Conservation (phyloP, 2,888 invertebrate genomes). For the Phymatocera aterrima region DNA sequence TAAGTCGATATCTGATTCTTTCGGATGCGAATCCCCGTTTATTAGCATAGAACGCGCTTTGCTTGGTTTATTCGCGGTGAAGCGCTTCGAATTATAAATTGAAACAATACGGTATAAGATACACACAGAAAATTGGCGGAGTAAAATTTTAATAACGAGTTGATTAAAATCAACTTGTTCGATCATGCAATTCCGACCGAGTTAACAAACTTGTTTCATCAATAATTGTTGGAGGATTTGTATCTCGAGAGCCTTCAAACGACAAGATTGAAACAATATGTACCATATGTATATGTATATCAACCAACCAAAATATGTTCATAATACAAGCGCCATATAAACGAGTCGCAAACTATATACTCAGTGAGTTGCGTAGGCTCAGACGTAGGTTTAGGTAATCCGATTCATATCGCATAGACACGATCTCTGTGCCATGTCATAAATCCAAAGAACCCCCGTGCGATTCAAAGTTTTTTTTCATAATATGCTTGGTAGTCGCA, state of each 20-base stretch:
- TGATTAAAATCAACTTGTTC: neutral
- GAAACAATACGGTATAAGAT: neutral
- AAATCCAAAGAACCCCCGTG: constrained; percentile 34
- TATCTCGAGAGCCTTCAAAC: neutral
- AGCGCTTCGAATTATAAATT: neutral
- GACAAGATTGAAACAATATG: neutral
- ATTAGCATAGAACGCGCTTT: constrained; percentile 4
- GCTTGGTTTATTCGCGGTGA: constrained; percentile 11
- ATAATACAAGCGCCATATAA: neutral
- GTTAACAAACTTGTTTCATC: neutral
- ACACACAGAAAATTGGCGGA: neutral
- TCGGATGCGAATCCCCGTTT: constrained; percentile 9
- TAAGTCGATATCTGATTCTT: constrained; percentile 38
- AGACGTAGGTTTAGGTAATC: constrained; percentile 34
- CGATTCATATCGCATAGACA: constrained; percentile 34
- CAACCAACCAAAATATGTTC: neutral
- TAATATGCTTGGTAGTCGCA: constrained; percentile 32
- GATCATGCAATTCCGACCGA: neutral
- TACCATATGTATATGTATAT: too few species aligned
- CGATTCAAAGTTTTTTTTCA: constrained; percentile 18
- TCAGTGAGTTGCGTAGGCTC: constrained; percentile 1
- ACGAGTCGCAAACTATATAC: constrained; percentile 5
- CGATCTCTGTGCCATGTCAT: constrained; percentile 37
- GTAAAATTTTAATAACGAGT: neutral
- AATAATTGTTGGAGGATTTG: neutral